These are phyloP conservation scores for Pyrochroa serraticornis DNA, from an alignment of 2,888 invertebrate species.

Conservation along the genomic window DNA sequence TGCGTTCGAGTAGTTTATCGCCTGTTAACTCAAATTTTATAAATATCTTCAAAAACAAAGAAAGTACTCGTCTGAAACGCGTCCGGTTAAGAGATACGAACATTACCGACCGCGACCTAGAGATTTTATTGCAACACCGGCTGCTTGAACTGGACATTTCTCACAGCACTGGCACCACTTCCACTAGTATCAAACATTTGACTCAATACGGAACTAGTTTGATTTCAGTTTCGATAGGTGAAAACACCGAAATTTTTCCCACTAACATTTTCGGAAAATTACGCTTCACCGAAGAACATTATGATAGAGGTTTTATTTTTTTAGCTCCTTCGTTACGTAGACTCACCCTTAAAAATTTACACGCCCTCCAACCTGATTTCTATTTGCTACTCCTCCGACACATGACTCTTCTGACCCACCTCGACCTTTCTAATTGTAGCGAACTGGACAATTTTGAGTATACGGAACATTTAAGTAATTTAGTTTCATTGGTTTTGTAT, in stretches of 20 bases:
- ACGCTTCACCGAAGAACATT: constrained; percentile 48
- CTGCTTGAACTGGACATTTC: constrained; percentile 76
- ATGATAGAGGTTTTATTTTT: constrained; percentile 61
- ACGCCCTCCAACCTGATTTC: constrained; percentile 60
- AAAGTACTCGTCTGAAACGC: constrained; percentile 69
- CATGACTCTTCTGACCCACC: constrained; percentile 66
- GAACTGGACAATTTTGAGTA: constrained; percentile 71
- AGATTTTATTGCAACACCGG: constrained; percentile 74
- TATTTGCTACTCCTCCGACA: constrained; percentile 64
- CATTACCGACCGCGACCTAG: constrained; percentile 74
- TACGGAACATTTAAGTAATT: constrained; percentile 67
- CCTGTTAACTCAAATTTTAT: constrained; percentile 71
- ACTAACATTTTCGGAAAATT: constrained; percentile 40
- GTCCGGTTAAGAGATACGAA: constrained; percentile 74
- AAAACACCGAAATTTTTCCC: constrained; percentile 67
- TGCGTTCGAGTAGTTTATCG: constrained; percentile 59
- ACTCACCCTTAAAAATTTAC: constrained; percentile 65
- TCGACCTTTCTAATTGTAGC: constrained; percentile 75
- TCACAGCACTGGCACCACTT: constrained; percentile 73
- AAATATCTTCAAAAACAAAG: constrained; percentile 72
- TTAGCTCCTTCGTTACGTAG: constrained; percentile 65
- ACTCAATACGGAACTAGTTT: constrained; percentile 73
- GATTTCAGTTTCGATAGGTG: constrained; percentile 73
- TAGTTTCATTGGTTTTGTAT: constrained; percentile 79
- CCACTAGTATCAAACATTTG: constrained; percentile 68